Percentiles rank a stretch among this genome's conserved stretches.
Conservation (phyloP, 2,797 vertebrate species). For the Melanotaenia pygmaea region DNA sequence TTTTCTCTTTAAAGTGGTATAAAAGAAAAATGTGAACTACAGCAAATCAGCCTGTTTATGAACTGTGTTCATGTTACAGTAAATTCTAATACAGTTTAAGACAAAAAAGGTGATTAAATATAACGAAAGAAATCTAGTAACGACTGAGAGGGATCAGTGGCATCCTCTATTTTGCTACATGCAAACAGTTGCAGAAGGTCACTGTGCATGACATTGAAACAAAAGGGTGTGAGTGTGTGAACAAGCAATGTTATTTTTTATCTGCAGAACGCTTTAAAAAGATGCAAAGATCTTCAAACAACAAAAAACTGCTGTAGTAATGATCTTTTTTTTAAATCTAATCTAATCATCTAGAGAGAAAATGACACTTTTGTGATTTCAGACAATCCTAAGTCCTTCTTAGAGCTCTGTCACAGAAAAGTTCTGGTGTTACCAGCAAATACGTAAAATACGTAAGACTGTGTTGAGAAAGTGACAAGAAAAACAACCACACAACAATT, state of each 20-base stretch:
- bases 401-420: constrained; percentile 37
- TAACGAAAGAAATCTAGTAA: no score
- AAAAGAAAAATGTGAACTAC: no score
- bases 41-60: no score
- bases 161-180: constrained; percentile 16
- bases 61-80: no score
- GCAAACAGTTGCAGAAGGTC: constrained; percentile 54
- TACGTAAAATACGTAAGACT: neutral
- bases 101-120: no score
- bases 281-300: no score
- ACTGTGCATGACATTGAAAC: constrained; percentile 52
- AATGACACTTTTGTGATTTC: constrained; percentile 7
- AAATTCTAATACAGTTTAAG: no score
- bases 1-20: no score
- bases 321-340: neutral
- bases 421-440: constrained; percentile 19
- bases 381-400: constrained; percentile 16
- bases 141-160: constrained; percentile 18
- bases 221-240: constrained; percentile 31
- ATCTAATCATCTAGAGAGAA: constrained; percentile 8
- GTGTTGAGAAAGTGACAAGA: constrained; percentile 36
- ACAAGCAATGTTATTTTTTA: constrained; percentile 29
- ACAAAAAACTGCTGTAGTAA: neutral
- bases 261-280: constrained; percentile 13
- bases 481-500: constrained; percentile 22